A percentile compares a stretch with the other conserved stretches of the same genome.
Conservation (phyloP, 2,113 vertebrate genomes). For the Fregata magnificens region DNA sequence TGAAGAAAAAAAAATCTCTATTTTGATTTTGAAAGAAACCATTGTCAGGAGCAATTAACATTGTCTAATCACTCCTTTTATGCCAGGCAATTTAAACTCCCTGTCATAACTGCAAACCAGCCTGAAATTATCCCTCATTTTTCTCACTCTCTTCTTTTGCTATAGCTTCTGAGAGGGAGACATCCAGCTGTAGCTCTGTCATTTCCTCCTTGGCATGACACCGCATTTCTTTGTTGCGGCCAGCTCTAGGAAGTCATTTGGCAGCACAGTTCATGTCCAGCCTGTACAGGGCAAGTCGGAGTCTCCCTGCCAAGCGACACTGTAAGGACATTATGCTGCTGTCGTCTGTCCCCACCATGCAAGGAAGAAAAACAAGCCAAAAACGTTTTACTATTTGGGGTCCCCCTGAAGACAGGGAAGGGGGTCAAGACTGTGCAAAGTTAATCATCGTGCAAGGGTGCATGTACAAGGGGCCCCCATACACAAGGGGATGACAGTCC, state of each 20-base stretch:
- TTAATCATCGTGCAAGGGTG: background rate
- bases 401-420: background rate
- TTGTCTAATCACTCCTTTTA: background rate
- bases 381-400: background rate
- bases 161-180: background rate
- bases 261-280: background rate
- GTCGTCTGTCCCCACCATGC: fast-evolving
- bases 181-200: background rate
- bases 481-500: background rate
- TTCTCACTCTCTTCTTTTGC: background rate
- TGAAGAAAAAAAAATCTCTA: background rate
- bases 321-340: background rate
- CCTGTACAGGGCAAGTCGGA: background rate
- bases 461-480: background rate
- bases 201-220: background rate
- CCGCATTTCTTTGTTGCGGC: background rate
- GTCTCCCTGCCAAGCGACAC: background rate
- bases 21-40: background rate
- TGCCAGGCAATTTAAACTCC: background rate
- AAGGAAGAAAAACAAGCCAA: background rate
- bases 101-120: background rate
- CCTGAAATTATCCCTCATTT: background rate
- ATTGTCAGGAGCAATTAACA: background rate
- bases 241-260: background rate
- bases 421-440: background rate